Percentiles rank a stretch among this genome's conserved stretches.
Evolutionary conservation across 37 sponge, comb jelly and placozoan species (phyloP).

Genomic region (Hexactinellida sp.): DNA sequence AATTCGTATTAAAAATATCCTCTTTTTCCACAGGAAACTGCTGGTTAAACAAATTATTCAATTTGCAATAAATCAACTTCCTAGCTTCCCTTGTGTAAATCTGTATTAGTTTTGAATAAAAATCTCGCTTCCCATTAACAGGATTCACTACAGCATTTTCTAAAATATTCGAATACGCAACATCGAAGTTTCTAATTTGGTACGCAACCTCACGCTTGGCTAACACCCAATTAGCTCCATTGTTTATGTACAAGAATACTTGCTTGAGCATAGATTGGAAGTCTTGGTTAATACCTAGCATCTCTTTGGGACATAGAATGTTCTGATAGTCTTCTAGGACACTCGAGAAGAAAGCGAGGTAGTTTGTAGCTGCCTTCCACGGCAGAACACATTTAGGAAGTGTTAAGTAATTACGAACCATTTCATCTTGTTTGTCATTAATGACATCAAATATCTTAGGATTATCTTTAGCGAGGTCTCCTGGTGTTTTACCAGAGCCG

Average conservation of each 20-base stretch:
- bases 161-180: not conserved
- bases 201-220: not conserved
- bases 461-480: not conserved
- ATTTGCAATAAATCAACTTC: not conserved
- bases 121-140: not conserved
- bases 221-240: not conserved
- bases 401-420: not conserved
- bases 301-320: not conserved
- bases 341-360: not conserved
- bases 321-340: not conserved
- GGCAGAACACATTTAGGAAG: not conserved
- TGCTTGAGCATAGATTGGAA: not conserved
- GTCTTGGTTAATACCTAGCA: not conserved
- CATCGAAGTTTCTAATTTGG: not conserved
- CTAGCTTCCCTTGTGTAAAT: not conserved
- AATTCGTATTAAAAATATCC: not conserved
- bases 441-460: not conserved
- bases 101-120: not conserved
- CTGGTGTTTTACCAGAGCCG: not conserved
- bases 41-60: not conserved
- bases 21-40: not conserved
- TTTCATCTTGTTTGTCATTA: not conserved
- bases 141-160: not conserved
- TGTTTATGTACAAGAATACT: not conserved
- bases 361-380: not conserved